A percentile compares a stretch with the other conserved stretches of the same genome.
These are phyloP conservation scores for Lymantria monacha DNA, from an alignment of 2,888 invertebrate genomes.

Conservation along the genomic window DNA sequence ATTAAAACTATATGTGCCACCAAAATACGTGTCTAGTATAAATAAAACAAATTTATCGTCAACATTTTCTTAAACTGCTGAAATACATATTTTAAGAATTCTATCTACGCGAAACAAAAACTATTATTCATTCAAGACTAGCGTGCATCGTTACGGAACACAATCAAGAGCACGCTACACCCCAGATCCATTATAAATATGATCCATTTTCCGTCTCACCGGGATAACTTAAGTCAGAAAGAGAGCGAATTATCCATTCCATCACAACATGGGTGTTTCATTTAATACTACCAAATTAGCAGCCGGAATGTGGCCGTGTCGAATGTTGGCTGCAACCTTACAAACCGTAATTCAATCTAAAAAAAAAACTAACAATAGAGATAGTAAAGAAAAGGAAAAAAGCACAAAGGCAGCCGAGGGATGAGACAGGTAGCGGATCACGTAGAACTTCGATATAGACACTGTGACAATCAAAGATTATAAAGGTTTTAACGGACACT, in stretches of 20 bases:
- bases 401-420: conserved; percentile 65
- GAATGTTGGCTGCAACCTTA: conserved; percentile 72
- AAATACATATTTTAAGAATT: conserved; percentile 3
- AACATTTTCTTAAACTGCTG: no score
- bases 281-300: conserved; percentile 65
- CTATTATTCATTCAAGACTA: conserved; percentile 23
- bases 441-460: conserved; percentile 41
- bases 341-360: conserved; percentile 72
- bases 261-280: conserved; percentile 42
- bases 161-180: conserved; percentile 31
- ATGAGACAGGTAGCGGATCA: conserved; percentile 74
- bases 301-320: conserved; percentile 72
- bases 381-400: conserved; percentile 50
- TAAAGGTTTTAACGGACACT: conserved; percentile 24
- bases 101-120: conserved; percentile 3
- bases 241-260: conserved; percentile 13
- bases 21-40: no score
- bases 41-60: no score
- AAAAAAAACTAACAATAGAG: conserved; percentile 60
- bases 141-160: conserved; percentile 17
- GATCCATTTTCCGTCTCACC: conserved; percentile 27
- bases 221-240: conserved; percentile 9
- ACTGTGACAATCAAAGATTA: conserved; percentile 18
- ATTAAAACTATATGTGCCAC: no score
- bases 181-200: conserved; percentile 30